A percentile compares a stretch with the other conserved stretches of the same genome.
Conservation (phyloP, 1,140 invertebrate genomes). For the Papilio helenus region DNA sequence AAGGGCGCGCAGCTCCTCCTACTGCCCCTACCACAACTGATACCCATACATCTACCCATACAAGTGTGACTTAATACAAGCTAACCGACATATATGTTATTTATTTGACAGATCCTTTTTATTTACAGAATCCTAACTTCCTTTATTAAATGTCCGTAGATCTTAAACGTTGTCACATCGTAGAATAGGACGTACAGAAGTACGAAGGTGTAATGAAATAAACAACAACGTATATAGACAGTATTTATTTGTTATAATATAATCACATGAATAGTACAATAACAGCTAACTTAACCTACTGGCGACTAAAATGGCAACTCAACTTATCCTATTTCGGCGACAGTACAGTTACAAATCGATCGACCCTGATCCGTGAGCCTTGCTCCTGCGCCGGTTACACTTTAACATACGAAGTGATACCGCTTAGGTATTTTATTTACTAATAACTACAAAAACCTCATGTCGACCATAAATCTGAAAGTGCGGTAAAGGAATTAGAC, state of each 20-base stretch:
- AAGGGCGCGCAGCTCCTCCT: neutral
- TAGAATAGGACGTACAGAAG: neutral
- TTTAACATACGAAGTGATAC: neutral
- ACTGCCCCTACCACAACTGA: constrained; percentile 3
- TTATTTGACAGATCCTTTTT: neutral
- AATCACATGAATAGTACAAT: constrained; percentile 37
- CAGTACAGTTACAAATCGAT: constrained; percentile 42
- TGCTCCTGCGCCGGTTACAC: neutral
- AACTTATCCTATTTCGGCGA: constrained; percentile 39
- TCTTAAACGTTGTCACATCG: neutral
- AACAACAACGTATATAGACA: neutral
- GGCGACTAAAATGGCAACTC: constrained; percentile 68
- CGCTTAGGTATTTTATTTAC: neutral
- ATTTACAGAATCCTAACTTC: neutral
- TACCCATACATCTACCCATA: constrained; percentile 28
- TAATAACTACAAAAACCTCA: neutral
- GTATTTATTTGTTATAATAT: constrained; percentile 32
- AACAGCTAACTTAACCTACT: constrained; percentile 63
- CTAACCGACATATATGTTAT: neutral
- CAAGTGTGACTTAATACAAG: constrained; percentile 14
- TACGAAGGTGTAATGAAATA: neutral
- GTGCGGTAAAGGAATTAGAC: neutral
- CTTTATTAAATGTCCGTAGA: neutral
- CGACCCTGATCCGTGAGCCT: constrained; percentile 9
- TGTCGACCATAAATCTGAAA: neutral